Evolutionary conservation across 2,888 invertebrate genomes (phyloP).

Genomic region (Drosophila gaucha): DNA sequence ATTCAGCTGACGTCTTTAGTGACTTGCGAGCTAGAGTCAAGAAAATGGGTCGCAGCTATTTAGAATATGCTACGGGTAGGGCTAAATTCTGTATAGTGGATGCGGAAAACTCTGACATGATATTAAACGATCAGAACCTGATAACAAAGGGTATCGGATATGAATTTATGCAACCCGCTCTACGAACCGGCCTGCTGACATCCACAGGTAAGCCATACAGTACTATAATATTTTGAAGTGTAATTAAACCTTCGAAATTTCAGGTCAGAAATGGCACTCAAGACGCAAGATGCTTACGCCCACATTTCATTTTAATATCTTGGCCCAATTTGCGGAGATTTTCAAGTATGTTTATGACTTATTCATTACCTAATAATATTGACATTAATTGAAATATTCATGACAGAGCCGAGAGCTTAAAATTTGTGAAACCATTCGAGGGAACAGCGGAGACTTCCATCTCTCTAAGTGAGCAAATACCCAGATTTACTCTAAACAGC

Average conservation of each 20-base stretch:
- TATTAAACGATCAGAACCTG: constrained; percentile 72
- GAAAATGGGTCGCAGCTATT: constrained; percentile 53
- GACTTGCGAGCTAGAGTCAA: constrained; percentile 38
- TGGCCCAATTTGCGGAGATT: constrained; percentile 75
- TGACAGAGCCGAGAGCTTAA: constrained; percentile 74
- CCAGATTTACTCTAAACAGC: constrained; percentile 77
- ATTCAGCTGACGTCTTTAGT: constrained; percentile 60
- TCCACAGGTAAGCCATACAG: constrained; percentile 58
- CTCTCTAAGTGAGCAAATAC: constrained; percentile 73
- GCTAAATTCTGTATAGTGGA: constrained; percentile 69
- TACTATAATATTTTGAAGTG: not conserved
- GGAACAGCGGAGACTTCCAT: constrained; percentile 39
- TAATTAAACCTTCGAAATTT: not conserved
- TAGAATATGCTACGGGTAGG: constrained; percentile 61
- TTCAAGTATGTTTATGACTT: constrained; percentile 65
- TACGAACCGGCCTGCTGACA: constrained; percentile 73
- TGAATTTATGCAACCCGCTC: constrained; percentile 69
- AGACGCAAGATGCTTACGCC: constrained; percentile 80
- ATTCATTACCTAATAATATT: not conserved
- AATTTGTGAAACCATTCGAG: constrained; percentile 64
- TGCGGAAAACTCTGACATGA: constrained; percentile 68
- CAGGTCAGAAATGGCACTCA: constrained; percentile 79
- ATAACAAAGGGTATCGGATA: constrained; percentile 73
- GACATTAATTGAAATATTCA: not conserved
- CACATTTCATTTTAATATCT: constrained; percentile 81